phyloP scores from a whole-genome alignment of 2,888 invertebrate species.

The Branchellion lobata region DNA sequence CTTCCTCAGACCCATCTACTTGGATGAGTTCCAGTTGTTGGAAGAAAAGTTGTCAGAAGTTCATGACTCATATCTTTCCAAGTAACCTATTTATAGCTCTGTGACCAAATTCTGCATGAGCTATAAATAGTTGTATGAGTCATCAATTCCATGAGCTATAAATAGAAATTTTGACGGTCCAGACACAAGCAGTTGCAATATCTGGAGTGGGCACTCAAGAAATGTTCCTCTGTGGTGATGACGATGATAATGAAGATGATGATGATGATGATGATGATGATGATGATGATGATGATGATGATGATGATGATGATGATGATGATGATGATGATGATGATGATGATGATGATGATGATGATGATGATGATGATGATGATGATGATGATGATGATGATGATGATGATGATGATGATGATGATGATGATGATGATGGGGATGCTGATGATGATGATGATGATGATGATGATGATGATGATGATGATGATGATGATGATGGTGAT shows the following conservation, averaged over 20 bases:
- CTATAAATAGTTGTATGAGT: too few species aligned
- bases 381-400: too few species aligned
- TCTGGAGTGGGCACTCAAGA: too few species aligned
- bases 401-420: too few species aligned
- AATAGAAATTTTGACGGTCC: too few species aligned
- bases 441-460: neutral
- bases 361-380: too few species aligned
- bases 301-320: constrained; percentile 33
- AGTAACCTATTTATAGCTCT: neutral
- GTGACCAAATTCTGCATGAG: too few species aligned
- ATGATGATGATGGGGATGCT: too few species aligned
- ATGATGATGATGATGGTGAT: neutral
- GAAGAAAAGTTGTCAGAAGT: neutral
- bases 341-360: constrained; percentile 3
- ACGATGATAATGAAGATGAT: constrained; percentile 14
- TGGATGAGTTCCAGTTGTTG: neutral
- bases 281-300: constrained; percentile 17
- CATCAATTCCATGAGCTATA: too few species aligned
- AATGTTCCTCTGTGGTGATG: neutral
- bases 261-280: constrained; percentile 25
- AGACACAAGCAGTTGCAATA: too few species aligned
- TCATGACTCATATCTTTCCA: neutral
- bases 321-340: constrained; percentile 33
- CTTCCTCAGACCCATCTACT: constrained; percentile 1
- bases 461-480: constrained; percentile 4